Base-by-base conservation (phyloP, 2,888 invertebrate genomes). In the Epirrita christyi region DNA sequence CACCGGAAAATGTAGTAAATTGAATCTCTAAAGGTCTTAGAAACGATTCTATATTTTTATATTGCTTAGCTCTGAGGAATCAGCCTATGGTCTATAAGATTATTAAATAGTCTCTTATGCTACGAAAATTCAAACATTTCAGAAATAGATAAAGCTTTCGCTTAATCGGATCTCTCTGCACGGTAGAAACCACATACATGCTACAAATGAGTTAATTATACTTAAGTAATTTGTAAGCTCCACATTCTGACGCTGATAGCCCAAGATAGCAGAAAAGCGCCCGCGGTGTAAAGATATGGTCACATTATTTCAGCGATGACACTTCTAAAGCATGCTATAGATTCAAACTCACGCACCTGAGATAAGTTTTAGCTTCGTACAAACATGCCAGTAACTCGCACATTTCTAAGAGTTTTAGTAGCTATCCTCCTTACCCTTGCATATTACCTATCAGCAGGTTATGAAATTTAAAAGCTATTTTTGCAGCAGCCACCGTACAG, bases 271-370 rank as follows among this genome's bases (percentile, higher is more conserved):
- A 21, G 13, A 29, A 27, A 27, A 51, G 11, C 41, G 41, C 54
- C 28, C 36, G 27, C 14, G 40, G 41, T 13, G 28, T 34, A 28
- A 44, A 43, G 51, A 51, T 51, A 51, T 21, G 36, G 28, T 28
- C 14, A 64, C 67, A 72, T 74, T 75, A 74, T 68, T 70, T 73
- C 67, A 70, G 55, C 63, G 63, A 65, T 67, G 68, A 72, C 73
- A 72, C 70, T 72, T 73, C 56, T 63, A 62, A 74, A 74, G 76
- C 69, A 73, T 71, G 68, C 68, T 36, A n/a, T n/a, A 51, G 28
- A 67, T 71, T 66, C 65, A 80, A 34, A 41, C 48, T 80, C 68
- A 72, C 76, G 73, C 81, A 83, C 83, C 85, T 85, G 78, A 78
- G 81, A 83, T 84, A 84, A 83, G 76, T 81, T 83, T 44, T 14